Evolutionary conservation across 2,113 vertebrate species (phyloP).

Genomic region (Etheostoma cragini): DNA sequence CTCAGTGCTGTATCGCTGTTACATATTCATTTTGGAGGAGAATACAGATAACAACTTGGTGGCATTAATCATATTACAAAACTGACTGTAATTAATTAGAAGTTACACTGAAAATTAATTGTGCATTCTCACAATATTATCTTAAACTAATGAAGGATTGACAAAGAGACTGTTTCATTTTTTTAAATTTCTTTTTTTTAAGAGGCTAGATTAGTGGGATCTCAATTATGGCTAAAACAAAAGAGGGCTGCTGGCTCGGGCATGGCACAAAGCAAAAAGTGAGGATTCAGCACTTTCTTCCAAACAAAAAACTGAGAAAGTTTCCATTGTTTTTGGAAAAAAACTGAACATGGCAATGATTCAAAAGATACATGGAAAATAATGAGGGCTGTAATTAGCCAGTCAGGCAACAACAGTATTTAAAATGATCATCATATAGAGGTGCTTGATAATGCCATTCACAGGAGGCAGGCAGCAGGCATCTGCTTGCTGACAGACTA

Average conservation of each 20-base stretch:
- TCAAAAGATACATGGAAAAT: conserved; percentile 87
- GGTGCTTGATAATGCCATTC: conserved; percentile 74
- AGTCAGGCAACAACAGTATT: conserved; percentile 74
- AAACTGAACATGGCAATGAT: conserved; percentile 86
- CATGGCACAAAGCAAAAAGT: conserved; percentile 77
- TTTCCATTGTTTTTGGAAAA: conserved; percentile 85
- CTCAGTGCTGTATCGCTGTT: conserved; percentile 84
- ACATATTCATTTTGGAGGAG: conserved; percentile 88
- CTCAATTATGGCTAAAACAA: conserved; percentile 89
- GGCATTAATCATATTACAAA: conserved; percentile 93
- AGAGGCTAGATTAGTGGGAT: conserved; percentile 84
- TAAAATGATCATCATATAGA: conserved; percentile 75
- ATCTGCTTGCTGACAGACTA: conserved; percentile 32
- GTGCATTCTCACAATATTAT: conserved; percentile 87
- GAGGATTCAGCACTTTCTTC: conserved; percentile 83
- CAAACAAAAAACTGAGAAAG: conserved; percentile 84
- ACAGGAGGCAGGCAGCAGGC: conserved; percentile 48
- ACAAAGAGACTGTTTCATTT: conserved; percentile 83
- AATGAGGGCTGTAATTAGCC: conserved; percentile 85
- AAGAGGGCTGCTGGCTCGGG: conserved; percentile 79
- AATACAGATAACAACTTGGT: conserved; percentile 89
- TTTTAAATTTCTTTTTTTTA: conserved; percentile 68
- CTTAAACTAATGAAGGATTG: conserved; percentile 85
- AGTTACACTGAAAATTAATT: conserved; percentile 86
- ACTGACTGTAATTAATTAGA: conserved; percentile 84